Evolutionary conservation across 2,888 invertebrate species (phyloP), one percentile per base, ranked within the genome.

Genomic region (Drosophila ustulata): DNA sequence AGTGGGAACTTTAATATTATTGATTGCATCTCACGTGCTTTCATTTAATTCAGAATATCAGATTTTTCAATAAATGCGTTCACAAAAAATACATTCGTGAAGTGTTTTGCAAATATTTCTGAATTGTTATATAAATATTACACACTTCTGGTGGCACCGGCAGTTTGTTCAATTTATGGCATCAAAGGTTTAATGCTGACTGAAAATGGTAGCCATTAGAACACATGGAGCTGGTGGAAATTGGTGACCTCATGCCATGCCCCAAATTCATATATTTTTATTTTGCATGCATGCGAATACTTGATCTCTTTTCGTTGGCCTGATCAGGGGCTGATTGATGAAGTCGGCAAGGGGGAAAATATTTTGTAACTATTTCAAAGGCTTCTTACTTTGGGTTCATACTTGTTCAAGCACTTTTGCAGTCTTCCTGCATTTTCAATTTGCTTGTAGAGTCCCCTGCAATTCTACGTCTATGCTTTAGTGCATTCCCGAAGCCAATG

Each of bases 61-160:
- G 50, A 50, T 58, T 56, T 67, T 77, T 62, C 47, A 74, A 32
- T 56, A 30, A 51, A 58, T 51, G 41, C 58, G 67, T 46, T 11
- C 49, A 51, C 49, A 45, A 69, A 58, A 77, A 80, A 73, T 77
- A 56, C 71, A 79, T 68, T 71, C 70, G 68, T 78, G 73, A 82
- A 88, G 86, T 71, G 71, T 78, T 84, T 84, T 63, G 88, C 78
- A 89, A 89, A 86, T 84, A 86, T 78, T 78, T 82, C 71, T 68
- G 61, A 73, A 68, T 75, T 73, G 70, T 82, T 82, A 67, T 71
- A 80, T 78, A 85, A 85, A 85, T 84, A 81, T 58, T 28, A 67
- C 59, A 71, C 39, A 50, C 43, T 43, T 25, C 9, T 23, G 25
- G 13, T 25, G n/a, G 39, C 13, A 53, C 30, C 13, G 52, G 55